Evolutionary conservation across 2,113 vertebrate genomes (phyloP).

Genomic region (Scytalopus superciliaris): DNA sequence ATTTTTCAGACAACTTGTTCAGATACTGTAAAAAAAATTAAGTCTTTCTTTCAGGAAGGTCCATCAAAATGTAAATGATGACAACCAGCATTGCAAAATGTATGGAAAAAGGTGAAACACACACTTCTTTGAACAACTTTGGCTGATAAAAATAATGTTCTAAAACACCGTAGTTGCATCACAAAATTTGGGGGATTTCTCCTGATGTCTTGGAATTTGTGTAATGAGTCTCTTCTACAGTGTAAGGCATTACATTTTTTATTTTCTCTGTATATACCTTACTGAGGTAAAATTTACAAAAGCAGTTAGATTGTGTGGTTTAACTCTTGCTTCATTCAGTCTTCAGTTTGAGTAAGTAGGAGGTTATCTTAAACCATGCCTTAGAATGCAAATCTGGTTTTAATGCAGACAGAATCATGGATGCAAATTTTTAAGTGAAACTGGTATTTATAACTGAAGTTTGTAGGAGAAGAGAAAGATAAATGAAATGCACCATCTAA

Average conservation of each 20-base stretch:
- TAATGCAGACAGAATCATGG: neutral
- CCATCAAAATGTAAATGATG: neutral
- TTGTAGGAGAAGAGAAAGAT: neutral
- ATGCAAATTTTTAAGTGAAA: neutral
- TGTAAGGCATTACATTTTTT: neutral
- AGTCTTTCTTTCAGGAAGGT: neutral
- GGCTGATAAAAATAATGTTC: neutral
- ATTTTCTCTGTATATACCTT: neutral
- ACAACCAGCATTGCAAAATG: neutral
- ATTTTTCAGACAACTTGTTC: neutral
- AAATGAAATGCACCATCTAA: neutral
- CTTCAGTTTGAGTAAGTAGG: neutral
- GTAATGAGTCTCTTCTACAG: neutral
- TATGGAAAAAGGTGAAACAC: accelerated
- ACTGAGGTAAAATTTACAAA: neutral
- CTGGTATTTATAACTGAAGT: neutral
- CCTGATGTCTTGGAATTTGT: neutral
- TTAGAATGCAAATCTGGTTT: neutral
- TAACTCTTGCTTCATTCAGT: neutral
- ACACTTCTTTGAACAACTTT: neutral
- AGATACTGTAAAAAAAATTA: neutral
- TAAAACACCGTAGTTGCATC: neutral
- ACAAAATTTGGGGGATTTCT: neutral
- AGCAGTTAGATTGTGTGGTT: neutral
- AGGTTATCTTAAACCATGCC: neutral